These are phyloP conservation scores for Meloidogyne chitwoodi DNA, from an alignment of 1,140 invertebrate genomes.

Conservation along the genomic window DNA sequence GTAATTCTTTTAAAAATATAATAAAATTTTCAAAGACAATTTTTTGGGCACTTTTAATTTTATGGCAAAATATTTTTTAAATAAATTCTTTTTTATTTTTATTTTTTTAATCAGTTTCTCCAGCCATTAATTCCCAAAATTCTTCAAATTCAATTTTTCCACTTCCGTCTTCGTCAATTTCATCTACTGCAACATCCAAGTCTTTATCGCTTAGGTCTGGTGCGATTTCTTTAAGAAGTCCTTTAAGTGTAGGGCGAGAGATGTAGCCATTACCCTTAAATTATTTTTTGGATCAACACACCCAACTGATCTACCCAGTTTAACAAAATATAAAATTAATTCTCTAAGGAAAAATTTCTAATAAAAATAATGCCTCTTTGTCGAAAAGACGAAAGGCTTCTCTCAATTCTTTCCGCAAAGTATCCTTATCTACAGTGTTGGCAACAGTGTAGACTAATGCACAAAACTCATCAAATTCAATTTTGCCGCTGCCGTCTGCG, in stretches of 20 bases:
- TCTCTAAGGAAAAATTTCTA: background rate
- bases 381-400: slow-evolving; percentile 60
- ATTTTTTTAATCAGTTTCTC: slow-evolving; percentile 54
- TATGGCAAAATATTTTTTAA: background rate
- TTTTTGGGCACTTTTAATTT: background rate
- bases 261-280: slow-evolving; percentile 59
- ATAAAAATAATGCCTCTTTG: slow-evolving; percentile 47
- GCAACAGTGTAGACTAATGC: slow-evolving; percentile 60
- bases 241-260: slow-evolving; percentile 58
- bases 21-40: background rate
- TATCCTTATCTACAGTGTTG: slow-evolving; percentile 60
- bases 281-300: background rate
- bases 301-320: background rate
- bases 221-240: slow-evolving; percentile 57
- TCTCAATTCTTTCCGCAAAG: slow-evolving; percentile 56
- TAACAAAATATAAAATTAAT: too few relatives aligned
- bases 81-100: background rate
- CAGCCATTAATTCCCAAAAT: slow-evolving; percentile 60
- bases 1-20: background rate
- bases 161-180: slow-evolving; percentile 59
- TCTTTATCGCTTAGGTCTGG: slow-evolving; percentile 55
- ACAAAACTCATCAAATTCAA: slow-evolving; percentile 60
- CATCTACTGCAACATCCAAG: slow-evolving; percentile 57
- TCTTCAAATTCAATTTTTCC: slow-evolving; percentile 59
- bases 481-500: slow-evolving; percentile 59